Conservation (phyloP, 2,113 vertebrate genomes). For the Aythya baeri region DNA sequence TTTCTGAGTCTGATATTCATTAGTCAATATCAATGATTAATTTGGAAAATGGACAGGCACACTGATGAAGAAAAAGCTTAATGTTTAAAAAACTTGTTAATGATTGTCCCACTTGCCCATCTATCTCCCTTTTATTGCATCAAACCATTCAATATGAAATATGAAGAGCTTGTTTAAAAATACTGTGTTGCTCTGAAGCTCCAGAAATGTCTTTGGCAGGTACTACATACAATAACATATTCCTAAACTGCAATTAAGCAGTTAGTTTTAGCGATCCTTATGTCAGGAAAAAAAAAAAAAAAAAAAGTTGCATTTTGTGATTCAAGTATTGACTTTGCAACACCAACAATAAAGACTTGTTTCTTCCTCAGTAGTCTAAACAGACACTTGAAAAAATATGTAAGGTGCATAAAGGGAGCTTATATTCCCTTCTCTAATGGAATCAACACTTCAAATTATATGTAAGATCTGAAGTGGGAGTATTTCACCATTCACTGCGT, state of each 20-base stretch:
- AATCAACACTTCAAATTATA: neutral
- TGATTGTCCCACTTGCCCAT: neutral
- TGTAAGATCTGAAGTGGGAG: neutral
- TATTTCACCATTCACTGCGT: neutral
- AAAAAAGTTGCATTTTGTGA: neutral
- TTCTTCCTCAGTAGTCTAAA: neutral
- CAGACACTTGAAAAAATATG: neutral
- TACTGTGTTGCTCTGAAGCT: neutral
- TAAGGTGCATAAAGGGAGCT: neutral
- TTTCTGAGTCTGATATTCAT: neutral
- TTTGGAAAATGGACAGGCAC: neutral
- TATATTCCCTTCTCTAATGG: neutral
- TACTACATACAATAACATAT: neutral
- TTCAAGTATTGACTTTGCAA: neutral
- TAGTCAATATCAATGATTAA: neutral
- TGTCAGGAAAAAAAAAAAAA: neutral
- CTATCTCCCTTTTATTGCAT: neutral
- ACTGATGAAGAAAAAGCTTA: neutral
- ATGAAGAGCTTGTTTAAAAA: neutral
- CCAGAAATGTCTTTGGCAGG: neutral
- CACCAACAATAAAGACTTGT: neutral
- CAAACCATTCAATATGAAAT: neutral
- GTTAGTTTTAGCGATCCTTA: neutral
- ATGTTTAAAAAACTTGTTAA: neutral
- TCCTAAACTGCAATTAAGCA: neutral